Percentiles rank a stretch among this genome's conserved stretches.
Conservation (phyloP, 2,888 invertebrate species). For the Osedax frankpressi region DNA sequence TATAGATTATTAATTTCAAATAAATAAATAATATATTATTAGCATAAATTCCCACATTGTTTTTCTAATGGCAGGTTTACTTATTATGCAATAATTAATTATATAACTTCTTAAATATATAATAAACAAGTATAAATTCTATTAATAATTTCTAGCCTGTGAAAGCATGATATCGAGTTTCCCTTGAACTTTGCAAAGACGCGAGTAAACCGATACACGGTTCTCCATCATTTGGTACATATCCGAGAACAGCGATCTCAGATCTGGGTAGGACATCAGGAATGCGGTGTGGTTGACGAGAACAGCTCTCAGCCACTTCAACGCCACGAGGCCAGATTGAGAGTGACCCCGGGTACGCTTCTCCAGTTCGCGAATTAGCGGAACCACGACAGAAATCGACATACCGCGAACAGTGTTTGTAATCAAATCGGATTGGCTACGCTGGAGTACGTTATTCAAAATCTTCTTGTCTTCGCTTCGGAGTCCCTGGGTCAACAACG, state of each 20-base stretch:
- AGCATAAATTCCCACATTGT: not conserved
- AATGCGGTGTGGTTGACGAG: slow-evolving; percentile 54
- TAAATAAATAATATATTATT: not conserved
- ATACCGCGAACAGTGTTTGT: slow-evolving; percentile 61
- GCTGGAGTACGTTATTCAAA: slow-evolving; percentile 59
- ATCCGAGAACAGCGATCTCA: slow-evolving; percentile 52
- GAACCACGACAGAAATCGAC: slow-evolving; percentile 62
- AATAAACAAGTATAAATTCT: too few species aligned
- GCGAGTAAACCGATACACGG: slow-evolving; percentile 50
- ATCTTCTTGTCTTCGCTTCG: slow-evolving; percentile 69
- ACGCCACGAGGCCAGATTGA: slow-evolving; percentile 28
- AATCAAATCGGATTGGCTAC: slow-evolving; percentile 58
- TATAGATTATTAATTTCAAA: not conserved
- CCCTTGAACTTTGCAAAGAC: slow-evolving; percentile 53
- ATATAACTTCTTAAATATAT: too few species aligned
- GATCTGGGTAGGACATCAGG: slow-evolving; percentile 54
- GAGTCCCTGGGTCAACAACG: slow-evolving; percentile 66
- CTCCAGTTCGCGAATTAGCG: slow-evolving; percentile 62
- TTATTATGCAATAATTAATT: not conserved
- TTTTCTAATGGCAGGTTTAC: not conserved
- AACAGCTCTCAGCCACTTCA: slow-evolving; percentile 54
- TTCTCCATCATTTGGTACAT: slow-evolving; percentile 54
- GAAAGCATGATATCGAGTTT: slow-evolving; percentile 52
- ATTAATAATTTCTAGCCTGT: too few species aligned
- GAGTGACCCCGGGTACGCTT: slow-evolving; percentile 38